Percentiles rank a stretch among this genome's conserved stretches.
Evolutionary conservation across 2,888 invertebrate genomes (phyloP).

Genomic region (Dendrolimus pini): DNA sequence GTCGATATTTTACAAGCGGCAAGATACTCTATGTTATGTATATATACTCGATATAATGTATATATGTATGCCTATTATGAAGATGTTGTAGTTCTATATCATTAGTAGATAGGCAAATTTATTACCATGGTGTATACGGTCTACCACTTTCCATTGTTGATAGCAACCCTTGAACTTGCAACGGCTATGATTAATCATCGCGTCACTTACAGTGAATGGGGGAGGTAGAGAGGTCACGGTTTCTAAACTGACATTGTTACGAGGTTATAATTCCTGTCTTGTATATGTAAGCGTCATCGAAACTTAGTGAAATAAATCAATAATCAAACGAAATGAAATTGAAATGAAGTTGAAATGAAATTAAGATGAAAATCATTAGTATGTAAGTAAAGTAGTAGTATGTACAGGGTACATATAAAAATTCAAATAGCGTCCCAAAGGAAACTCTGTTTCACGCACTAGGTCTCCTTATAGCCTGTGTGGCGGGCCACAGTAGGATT

Average conservation of each 20-base stretch:
- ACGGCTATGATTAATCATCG: slow-evolving; percentile 8
- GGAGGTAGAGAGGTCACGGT: neutral
- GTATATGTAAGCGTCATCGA: too few species aligned
- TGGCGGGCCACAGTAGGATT: too few species aligned
- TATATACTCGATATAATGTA: neutral
- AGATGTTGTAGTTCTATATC: neutral
- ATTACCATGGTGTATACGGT: neutral
- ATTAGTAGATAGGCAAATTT: neutral
- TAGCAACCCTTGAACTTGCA: slow-evolving; percentile 9
- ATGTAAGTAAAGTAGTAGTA: too few species aligned
- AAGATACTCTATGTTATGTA: neutral
- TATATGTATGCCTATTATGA: neutral
- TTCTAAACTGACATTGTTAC: neutral
- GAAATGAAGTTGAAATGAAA: too few species aligned
- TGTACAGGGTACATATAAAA: too few species aligned
- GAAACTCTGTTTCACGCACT: too few species aligned
- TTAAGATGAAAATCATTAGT: too few species aligned
- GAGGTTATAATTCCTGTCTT: neutral
- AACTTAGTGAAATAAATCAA: too few species aligned
- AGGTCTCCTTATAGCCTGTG: too few species aligned
- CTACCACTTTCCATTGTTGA: slow-evolving; percentile 6
- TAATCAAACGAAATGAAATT: too few species aligned
- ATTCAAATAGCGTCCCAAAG: too few species aligned
- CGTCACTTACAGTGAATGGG: slow-evolving; percentile 9
- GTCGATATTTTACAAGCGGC: neutral